Evolutionary conservation across 2,113 vertebrate genomes (phyloP).

Genomic region (Desmodus rotundus): DNA sequence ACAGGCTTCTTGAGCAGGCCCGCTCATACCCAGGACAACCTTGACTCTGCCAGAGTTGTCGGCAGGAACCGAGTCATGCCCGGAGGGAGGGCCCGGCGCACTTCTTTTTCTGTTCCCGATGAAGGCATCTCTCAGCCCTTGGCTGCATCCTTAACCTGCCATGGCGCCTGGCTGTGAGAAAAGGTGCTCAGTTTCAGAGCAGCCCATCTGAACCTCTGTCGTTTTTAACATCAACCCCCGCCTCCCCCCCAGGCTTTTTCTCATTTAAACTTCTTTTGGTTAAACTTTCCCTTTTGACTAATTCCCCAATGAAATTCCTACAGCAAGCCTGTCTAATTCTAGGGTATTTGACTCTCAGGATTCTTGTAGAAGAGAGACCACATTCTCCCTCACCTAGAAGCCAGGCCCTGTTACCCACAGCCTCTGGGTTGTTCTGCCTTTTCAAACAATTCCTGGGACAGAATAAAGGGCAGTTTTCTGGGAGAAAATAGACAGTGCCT

Average conservation of each 20-base stretch:
- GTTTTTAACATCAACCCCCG: neutral
- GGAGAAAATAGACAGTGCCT: neutral
- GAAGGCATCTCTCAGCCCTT: neutral
- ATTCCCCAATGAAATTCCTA: neutral
- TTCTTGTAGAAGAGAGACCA: constrained; percentile 26
- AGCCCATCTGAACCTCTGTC: neutral
- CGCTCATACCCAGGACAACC: neutral
- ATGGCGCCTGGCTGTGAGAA: neutral
- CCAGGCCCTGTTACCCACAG: neutral
- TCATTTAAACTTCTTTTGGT: constrained; percentile 40
- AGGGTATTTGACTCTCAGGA: constrained; percentile 40
- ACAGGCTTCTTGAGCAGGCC: neutral
- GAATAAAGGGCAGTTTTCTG: constrained; percentile 50
- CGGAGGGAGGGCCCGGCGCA: neutral
- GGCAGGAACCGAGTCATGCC: neutral
- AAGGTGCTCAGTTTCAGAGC: neutral
- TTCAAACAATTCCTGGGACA: constrained; percentile 39
- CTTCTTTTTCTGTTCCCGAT: neutral
- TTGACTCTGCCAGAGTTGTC: neutral
- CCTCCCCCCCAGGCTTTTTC: neutral
- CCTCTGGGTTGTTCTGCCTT: constrained; percentile 47
- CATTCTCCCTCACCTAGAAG: neutral
- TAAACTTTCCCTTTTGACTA: constrained; percentile 49
- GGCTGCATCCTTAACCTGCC: neutral
- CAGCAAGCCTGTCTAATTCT: neutral